These are phyloP conservation scores for Chrysolina americana DNA, from an alignment of 2,888 invertebrate genomes.

Conservation along the genomic window DNA sequence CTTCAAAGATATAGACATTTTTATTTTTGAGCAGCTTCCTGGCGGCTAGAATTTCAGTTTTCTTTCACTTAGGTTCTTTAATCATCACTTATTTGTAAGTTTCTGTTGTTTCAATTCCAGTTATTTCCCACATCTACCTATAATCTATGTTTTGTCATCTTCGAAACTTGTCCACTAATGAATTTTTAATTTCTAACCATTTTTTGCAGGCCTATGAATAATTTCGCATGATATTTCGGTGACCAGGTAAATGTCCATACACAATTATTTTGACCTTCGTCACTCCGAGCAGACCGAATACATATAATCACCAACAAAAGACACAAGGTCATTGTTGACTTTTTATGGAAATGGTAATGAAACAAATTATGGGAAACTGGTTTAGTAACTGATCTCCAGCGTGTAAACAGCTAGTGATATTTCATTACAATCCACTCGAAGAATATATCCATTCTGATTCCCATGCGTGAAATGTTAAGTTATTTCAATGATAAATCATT, in stretches of 20 bases:
- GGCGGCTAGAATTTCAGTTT: too few species aligned
- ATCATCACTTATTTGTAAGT: too few species aligned
- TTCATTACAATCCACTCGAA: neutral
- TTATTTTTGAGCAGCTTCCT: too few species aligned
- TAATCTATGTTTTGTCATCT: too few species aligned
- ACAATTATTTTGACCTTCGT: conserved; percentile 20
- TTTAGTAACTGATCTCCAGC: conserved; percentile 35
- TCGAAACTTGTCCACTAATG: too few species aligned
- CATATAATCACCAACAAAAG: conserved; percentile 35
- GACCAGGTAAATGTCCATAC: neutral
- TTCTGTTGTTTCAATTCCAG: too few species aligned
- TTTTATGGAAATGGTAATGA: conserved; percentile 46
- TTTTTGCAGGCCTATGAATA: neutral
- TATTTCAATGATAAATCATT: neutral
- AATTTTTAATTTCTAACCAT: neutral
- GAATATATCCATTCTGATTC: neutral
- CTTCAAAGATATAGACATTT: too few species aligned
- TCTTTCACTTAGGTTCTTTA: too few species aligned
- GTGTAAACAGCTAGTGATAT: conserved; percentile 4
- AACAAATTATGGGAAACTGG: conserved; percentile 47
- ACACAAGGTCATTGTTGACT: conserved; percentile 47
- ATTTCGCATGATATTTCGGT: neutral
- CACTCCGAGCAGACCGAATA: conserved; percentile 16
- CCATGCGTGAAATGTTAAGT: neutral
- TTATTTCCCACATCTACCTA: too few species aligned